These are phyloP conservation scores for Neosalanx taihuensis DNA, from an alignment of 2,797 vertebrate species.

Conservation along the genomic window DNA sequence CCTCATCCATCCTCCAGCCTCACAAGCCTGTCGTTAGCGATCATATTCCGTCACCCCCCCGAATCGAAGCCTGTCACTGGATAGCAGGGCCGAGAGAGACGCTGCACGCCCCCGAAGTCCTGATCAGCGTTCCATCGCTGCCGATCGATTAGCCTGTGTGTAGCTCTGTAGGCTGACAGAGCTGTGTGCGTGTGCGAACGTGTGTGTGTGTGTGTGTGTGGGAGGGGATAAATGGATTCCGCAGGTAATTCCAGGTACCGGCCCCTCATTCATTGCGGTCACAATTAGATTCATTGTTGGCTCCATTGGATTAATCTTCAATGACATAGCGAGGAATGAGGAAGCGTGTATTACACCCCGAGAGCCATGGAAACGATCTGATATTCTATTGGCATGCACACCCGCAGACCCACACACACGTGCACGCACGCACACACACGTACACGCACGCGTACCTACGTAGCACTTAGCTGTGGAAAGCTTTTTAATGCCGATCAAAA, in stretches of 20 bases:
- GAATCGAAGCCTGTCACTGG: background rate
- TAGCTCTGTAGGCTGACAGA: background rate
- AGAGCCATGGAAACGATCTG: too few species aligned
- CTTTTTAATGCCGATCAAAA: too few species aligned
- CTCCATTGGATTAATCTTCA: background rate
- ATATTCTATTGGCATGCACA: background rate
- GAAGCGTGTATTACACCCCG: too few species aligned
- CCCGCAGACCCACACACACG: background rate
- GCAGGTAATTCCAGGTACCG: constrained; percentile 13
- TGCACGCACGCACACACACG: background rate
- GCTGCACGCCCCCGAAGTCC: too few species aligned
- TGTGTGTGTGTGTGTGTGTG: background rate
- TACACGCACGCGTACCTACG: too few species aligned
- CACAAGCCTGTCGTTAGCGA: constrained; percentile 2
- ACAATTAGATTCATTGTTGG: background rate
- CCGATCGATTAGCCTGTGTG: background rate
- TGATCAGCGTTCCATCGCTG: background rate
- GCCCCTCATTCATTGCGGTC: constrained; percentile 11
- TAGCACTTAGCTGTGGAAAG: too few species aligned
- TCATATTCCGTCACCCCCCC: background rate
- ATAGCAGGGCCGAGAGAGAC: background rate
- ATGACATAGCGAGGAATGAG: too few species aligned
- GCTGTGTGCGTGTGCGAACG: background rate
- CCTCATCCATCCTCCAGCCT: background rate
- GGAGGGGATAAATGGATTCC: background rate